Evolutionary conservation across 2,113 vertebrate species (phyloP).

Genomic region (Capra hircus): DNA sequence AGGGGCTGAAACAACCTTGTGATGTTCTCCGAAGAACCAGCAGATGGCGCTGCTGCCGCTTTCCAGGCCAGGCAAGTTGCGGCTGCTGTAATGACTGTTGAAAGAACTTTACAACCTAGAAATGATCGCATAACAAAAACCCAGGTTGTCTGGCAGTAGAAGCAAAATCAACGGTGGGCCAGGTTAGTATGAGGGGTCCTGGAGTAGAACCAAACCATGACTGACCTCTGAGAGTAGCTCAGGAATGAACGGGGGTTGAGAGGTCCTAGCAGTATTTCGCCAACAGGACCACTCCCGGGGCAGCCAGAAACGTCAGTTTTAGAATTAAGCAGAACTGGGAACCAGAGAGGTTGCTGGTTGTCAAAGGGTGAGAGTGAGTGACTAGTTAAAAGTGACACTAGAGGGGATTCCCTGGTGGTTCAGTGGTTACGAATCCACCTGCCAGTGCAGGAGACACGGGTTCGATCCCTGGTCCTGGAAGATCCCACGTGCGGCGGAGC

Average conservation of each 20-base stretch:
- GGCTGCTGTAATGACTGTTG: background rate
- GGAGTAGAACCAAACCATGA: background rate
- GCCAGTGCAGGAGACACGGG: background rate
- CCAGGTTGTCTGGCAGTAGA: background rate
- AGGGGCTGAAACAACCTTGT: background rate
- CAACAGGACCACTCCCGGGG: background rate
- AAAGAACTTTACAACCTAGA: background rate
- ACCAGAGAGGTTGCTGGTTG: background rate
- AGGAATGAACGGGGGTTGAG: too few species aligned
- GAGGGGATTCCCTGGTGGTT: background rate
- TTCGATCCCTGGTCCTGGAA: background rate
- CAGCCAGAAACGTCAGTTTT: background rate
- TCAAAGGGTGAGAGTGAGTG: background rate
- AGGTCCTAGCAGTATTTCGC: background rate
- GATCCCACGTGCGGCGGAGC: background rate
- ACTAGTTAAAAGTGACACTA: background rate
- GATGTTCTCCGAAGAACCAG: constrained; percentile 46
- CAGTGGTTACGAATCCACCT: background rate
- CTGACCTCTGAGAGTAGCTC: background rate
- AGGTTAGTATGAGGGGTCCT: background rate
- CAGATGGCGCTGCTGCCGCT: constrained; percentile 60
- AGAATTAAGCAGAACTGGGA: background rate
- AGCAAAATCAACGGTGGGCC: background rate
- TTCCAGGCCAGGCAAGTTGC: background rate
- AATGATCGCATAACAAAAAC: background rate